Percentiles rank a stretch among this genome's conserved stretches.
Evolutionary conservation across 2,113 vertebrate genomes (phyloP).

Genomic region (Thinocorus orbignyianus): DNA sequence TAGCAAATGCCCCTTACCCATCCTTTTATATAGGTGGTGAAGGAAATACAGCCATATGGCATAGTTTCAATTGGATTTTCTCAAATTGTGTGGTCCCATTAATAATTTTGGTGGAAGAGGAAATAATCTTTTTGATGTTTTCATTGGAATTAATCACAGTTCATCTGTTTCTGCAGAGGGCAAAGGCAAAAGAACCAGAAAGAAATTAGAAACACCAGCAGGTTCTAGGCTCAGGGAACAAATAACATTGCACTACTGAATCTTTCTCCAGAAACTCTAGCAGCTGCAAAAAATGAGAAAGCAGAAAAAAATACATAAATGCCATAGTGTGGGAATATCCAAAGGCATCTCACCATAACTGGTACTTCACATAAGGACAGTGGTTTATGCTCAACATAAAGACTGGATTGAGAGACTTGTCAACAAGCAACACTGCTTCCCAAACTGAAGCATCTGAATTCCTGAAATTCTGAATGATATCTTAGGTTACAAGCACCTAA

Average conservation of each 20-base stretch:
- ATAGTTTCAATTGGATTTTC: slow-evolving; percentile 18
- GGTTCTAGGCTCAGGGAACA: not conserved
- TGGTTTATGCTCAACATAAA: not conserved
- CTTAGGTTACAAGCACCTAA: not conserved
- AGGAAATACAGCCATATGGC: not conserved
- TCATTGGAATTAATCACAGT: not conserved
- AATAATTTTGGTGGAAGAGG: slow-evolving; percentile 3
- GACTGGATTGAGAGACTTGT: not conserved
- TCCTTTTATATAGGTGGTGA: not conserved
- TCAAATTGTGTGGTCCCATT: not conserved
- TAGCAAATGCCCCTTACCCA: not conserved
- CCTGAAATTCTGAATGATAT: not conserved
- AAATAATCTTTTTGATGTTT: slow-evolving; percentile 17
- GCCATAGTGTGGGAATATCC: not conserved
- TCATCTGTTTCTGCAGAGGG: not conserved
- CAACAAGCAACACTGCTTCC: not conserved
- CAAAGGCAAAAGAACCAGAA: not conserved
- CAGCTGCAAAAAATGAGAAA: not conserved
- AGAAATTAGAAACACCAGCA: not conserved
- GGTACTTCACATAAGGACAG: not conserved
- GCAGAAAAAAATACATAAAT: not conserved
- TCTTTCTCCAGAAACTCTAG: not conserved
- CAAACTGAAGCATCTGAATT: not conserved
- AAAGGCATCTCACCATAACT: not conserved
- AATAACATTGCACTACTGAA: not conserved